phyloP scores from a whole-genome alignment of 2,113 vertebrate species.

The Struthidea cinerea region DNA sequence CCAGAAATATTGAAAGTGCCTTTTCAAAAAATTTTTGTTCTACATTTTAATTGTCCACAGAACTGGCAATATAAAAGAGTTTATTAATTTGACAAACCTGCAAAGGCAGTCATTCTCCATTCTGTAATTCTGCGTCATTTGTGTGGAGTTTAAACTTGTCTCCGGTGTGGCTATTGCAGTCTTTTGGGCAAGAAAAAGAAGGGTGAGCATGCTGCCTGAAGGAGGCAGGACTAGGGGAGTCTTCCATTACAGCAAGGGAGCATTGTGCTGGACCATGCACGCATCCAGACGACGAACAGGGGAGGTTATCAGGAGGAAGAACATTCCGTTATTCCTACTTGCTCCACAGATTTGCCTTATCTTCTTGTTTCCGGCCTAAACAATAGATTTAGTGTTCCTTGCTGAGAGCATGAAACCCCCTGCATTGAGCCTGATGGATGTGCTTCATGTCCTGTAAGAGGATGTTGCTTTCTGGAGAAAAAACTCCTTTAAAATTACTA shows the following conservation, averaged over 20 bases:
- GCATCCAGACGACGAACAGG: not conserved
- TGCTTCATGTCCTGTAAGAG: not conserved
- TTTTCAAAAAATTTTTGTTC: too few species aligned
- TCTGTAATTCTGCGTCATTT: fast-evolving
- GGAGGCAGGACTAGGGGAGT: not conserved
- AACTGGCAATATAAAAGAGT: not conserved
- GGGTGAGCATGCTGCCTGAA: not conserved
- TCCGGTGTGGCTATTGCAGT: too few species aligned
- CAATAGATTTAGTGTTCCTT: not conserved
- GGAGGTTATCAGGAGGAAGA: not conserved
- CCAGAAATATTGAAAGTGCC: too few species aligned
- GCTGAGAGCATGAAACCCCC: not conserved
- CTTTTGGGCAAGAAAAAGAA: not conserved
- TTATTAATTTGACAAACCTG: not conserved
- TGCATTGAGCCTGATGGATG: not conserved
- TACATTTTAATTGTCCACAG: not conserved
- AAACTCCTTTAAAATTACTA: not conserved
- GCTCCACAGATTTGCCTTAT: not conserved
- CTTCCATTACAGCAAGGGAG: not conserved
- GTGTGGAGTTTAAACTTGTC: not conserved
- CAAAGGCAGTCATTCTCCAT: not conserved
- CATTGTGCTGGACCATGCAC: not conserved
- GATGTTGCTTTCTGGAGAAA: not conserved
- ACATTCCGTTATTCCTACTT: not conserved
- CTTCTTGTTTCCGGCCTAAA: not conserved